Evolutionary conservation across 2,797 vertebrate genomes (phyloP), one percentile per base, ranked within the genome.

Genomic region (Anableps anableps): DNA sequence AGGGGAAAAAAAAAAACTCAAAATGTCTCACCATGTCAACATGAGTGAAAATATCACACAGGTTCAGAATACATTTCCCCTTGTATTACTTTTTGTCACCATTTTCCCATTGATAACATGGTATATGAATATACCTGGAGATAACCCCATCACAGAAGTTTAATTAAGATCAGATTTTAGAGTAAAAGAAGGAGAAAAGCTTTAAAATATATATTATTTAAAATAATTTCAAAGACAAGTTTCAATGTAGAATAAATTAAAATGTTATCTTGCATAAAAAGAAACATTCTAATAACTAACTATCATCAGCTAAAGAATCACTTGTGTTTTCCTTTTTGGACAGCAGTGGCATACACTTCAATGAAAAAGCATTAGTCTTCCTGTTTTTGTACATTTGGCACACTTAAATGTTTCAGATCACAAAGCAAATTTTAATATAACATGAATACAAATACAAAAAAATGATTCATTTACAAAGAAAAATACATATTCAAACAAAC

Each of bases 41-140:
- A 81, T 83, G 81, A 82, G 76, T 26, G 73, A 86, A 91, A 88
- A 87, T 85, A 88, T 91, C 93, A 94, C 79, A 29, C 82, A 85
- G 83, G 84, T 0, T 1, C 19, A 2, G 75, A 62, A 60, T 79
- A 68, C 74, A 66, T 89, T 84, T 85, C 86, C 80, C 71, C 70
- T 81, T 76, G 19, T 68, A 70, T 91, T 88, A 88, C 62, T 83
- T 80, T 89, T 80, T 79, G 75, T 90, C 83, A 80, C 86, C 60
- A 80, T 86, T 90, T 83, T 73, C 66, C 77, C 81, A 89, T 87
- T 91, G 80, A 45, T 1, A 38, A 76, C 68, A 74, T 75, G 78
- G 85, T 41, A 53, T 34, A 45, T 14, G 34, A 73, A 76, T 78
- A 48, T 58, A 70, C 75, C 83, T 11, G 71, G 82, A 51, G 90